phyloP scores from a whole-genome alignment of 2,888 invertebrate species.

The Oasisia sp. region DNA sequence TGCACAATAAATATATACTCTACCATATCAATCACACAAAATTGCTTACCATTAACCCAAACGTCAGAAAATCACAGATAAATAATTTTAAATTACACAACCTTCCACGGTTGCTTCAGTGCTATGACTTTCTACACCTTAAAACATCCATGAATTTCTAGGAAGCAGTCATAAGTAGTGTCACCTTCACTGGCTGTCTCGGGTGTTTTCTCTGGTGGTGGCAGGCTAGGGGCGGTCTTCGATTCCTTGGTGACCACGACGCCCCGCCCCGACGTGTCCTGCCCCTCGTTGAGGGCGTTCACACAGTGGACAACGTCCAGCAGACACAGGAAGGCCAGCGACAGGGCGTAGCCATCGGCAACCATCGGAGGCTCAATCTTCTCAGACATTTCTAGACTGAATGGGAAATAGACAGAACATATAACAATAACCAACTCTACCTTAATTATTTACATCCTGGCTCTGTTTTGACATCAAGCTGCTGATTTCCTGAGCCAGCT shows the following conservation, averaged over 20 bases:
- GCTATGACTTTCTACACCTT: too few relatives aligned
- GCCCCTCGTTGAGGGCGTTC: constrained; percentile 63
- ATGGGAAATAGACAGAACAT: background rate
- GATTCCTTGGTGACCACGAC: background rate
- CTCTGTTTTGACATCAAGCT: too few relatives aligned
- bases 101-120: too few relatives aligned
- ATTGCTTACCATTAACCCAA: too few relatives aligned
- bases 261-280: background rate
- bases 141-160: too few relatives aligned
- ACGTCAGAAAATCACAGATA: too few relatives aligned
- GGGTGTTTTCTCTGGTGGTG: background rate
- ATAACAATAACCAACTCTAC: too few relatives aligned
- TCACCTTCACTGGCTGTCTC: constrained; percentile 18
- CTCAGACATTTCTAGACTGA: constrained; percentile 91
- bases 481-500: too few relatives aligned
- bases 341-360: constrained; percentile 97
- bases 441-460: too few relatives aligned
- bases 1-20: too few relatives aligned
- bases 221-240: background rate
- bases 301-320: constrained; percentile 86
- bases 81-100: too few relatives aligned
- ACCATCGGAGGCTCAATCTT: constrained; percentile 92
- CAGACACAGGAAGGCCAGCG: constrained; percentile 92
- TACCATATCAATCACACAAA: too few relatives aligned
- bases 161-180: background rate